Evolutionary conservation across 2,797 vertebrate species (phyloP).

Genomic region (Ceyx erithaca): DNA sequence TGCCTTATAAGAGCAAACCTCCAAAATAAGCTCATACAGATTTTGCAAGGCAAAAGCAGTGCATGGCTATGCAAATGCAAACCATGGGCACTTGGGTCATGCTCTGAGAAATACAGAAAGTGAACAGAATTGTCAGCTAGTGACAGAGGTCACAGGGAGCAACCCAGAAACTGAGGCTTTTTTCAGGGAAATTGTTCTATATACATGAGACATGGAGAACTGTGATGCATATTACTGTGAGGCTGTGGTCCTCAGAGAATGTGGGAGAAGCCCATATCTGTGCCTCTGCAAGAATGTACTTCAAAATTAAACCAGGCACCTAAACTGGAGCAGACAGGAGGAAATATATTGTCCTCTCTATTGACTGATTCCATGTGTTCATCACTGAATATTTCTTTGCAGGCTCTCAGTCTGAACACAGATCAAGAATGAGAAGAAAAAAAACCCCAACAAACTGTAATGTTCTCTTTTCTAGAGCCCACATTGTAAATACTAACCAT

Average conservation of each 20-base stretch:
- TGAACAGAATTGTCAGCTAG: not conserved
- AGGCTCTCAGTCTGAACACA: not conserved
- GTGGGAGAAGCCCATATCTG: not conserved
- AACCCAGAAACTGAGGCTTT: not conserved
- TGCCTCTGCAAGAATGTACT: not conserved
- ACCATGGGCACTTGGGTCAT: rapidly evolving
- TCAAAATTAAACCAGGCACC: not conserved
- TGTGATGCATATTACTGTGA: not conserved
- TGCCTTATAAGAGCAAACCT: not conserved
- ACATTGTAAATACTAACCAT: rapidly evolving
- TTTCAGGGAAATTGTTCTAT: not conserved
- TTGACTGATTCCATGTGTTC: rapidly evolving
- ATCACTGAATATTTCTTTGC: not conserved
- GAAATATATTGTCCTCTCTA: not conserved
- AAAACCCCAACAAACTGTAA: not conserved
- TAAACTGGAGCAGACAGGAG: not conserved
- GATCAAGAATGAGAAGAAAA: not conserved
- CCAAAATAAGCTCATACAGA: not conserved
- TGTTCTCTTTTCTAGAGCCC: not conserved
- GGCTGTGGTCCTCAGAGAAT: not conserved
- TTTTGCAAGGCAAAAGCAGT: not conserved
- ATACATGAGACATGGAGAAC: not conserved
- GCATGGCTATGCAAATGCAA: not conserved
- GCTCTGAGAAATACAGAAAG: not conserved
- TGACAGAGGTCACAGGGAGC: not conserved